Evolutionary conservation across 2,888 invertebrate genomes (phyloP).

Genomic region (Mythimna lalbum): DNA sequence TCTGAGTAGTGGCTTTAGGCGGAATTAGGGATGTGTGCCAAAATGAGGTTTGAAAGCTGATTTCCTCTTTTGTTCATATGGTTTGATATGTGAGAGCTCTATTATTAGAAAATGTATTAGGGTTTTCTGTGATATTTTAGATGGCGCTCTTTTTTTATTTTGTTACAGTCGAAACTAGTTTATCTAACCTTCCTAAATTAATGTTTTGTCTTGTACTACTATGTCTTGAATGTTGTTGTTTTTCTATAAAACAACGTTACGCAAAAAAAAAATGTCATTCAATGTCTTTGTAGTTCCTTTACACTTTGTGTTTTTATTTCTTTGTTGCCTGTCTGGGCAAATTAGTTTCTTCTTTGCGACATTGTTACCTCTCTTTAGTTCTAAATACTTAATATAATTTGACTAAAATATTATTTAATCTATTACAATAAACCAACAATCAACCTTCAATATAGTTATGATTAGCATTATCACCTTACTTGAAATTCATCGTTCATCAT

Average conservation of each 20-base stretch:
- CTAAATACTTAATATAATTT: neutral
- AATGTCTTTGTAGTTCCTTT: too few relatives aligned
- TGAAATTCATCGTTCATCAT: slow-evolving; percentile 1
- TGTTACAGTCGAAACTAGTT: neutral
- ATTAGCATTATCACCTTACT: neutral
- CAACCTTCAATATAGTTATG: neutral
- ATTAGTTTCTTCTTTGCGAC: neutral
- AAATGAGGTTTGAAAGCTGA: slow-evolving; percentile 7
- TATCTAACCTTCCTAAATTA: neutral
- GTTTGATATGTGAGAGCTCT: neutral
- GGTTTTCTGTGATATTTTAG: neutral
- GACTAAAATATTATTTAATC: neutral
- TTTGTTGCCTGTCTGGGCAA: neutral
- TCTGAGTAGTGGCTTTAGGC: slow-evolving; percentile 12
- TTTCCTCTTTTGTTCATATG: slow-evolving; percentile 7
- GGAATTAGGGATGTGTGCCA: neutral
- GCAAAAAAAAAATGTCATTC: too few relatives aligned
- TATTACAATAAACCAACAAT: neutral
- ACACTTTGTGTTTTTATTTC: neutral
- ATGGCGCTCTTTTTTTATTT: neutral
- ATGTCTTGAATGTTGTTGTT: neutral
- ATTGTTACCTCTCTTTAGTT: neutral
- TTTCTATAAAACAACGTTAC: neutral
- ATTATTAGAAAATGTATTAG: neutral
- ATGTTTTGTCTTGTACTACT: neutral